Conservation (phyloP, 2,113 vertebrate species). For the Hystrix cristata region DNA sequence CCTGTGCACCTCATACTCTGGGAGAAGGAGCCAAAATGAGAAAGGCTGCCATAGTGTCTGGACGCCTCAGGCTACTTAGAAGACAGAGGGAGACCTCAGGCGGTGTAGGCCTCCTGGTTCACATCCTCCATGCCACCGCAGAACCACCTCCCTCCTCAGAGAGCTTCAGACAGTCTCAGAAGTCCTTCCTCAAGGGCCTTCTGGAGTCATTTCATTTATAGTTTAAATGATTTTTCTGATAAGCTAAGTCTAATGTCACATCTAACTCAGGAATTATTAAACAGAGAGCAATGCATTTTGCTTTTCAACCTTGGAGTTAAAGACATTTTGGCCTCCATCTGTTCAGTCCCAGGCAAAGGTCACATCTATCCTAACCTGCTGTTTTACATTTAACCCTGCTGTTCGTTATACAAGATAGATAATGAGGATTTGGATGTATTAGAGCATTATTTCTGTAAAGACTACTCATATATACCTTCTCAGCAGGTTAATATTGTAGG, state of each 20-base stretch:
- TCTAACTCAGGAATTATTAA: slow-evolving; percentile 26
- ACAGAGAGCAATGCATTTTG: not conserved
- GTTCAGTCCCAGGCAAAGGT: not conserved
- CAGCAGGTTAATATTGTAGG: not conserved
- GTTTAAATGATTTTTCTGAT: slow-evolving; percentile 51
- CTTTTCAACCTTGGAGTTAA: not conserved
- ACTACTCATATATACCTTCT: not conserved
- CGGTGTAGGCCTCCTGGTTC: not conserved
- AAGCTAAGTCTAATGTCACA: not conserved
- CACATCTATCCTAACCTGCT: not conserved
- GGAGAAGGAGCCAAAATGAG: not conserved
- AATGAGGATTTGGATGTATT: not conserved
- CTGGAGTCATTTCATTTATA: slow-evolving; percentile 4
- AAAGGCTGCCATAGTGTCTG: too few species aligned
- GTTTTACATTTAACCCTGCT: not conserved
- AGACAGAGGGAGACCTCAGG: not conserved
- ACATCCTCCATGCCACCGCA: not conserved
- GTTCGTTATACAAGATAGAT: slow-evolving; percentile 15
- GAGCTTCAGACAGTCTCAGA: not conserved
- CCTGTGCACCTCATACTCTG: not conserved
- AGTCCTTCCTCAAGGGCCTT: not conserved
- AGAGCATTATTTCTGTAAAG: not conserved
- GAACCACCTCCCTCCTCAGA: not conserved
- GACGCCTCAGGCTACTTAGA: not conserved
- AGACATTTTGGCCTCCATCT: not conserved